These are phyloP conservation scores for Syngnathus scovelli DNA, from an alignment of 2,113 vertebrate genomes.

Conservation along the genomic window DNA sequence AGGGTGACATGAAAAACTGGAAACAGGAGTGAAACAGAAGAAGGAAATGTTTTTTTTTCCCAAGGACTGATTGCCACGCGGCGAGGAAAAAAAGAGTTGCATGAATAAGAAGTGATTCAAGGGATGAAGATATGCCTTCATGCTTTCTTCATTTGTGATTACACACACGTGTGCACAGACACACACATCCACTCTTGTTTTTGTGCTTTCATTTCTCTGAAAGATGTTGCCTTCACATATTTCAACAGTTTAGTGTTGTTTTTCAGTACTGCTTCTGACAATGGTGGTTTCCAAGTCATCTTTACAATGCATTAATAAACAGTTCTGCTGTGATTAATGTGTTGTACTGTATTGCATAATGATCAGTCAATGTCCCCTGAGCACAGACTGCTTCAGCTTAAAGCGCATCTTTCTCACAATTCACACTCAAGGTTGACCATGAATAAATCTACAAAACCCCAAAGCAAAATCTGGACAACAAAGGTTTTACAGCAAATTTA, in stretches of 20 bases:
- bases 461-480: neutral
- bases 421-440: neutral
- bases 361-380: conserved; percentile 34
- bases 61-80: conserved; percentile 31
- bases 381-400: conserved; percentile 14
- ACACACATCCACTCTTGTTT: neutral
- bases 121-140: conserved; percentile 1
- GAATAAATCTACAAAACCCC: neutral
- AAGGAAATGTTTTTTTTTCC: conserved; percentile 16
- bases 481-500: neutral
- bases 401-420: neutral
- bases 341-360: conserved; percentile 30
- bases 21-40: conserved; percentile 21
- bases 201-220: neutral
- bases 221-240: neutral
- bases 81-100: conserved; percentile 10
- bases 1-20: conserved; percentile 28
- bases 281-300: conserved; percentile 19
- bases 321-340: conserved; percentile 31
- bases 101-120: conserved; percentile 14
- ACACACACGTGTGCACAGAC: neutral
- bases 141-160: neutral
- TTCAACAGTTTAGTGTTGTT: too few species aligned
- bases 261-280: too few species aligned
- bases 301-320: conserved; percentile 26